Conservation (phyloP, 2,797 vertebrate genomes). For the Enteromius viviparus region DNA sequence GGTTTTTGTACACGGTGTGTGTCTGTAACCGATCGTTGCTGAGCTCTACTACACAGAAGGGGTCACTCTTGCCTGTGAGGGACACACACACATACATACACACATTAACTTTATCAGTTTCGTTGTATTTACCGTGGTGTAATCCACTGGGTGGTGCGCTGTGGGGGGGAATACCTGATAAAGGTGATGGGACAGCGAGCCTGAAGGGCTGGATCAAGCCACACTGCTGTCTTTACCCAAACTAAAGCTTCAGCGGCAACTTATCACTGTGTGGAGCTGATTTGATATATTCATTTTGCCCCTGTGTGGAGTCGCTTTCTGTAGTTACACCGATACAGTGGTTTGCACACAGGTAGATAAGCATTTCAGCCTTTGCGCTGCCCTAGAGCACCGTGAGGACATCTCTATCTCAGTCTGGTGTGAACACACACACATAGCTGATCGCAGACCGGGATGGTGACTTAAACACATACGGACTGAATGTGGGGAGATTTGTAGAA, state of each 20-base stretch:
- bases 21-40: slow-evolving; percentile 96
- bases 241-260: slow-evolving; percentile 47
- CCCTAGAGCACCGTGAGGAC: slow-evolving; percentile 50
- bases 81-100: slow-evolving; percentile 47
- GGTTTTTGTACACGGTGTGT: slow-evolving; percentile 97
- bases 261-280: slow-evolving; percentile 66
- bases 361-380: slow-evolving; percentile 61
- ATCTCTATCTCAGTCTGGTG: slow-evolving; percentile 25
- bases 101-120: slow-evolving; percentile 59
- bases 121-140: slow-evolving; percentile 49
- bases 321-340: slow-evolving; percentile 45
- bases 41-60: slow-evolving; percentile 96
- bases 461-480: slow-evolving; percentile 4
- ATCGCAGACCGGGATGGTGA: not conserved
- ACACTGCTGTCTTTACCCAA: slow-evolving; percentile 37
- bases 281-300: slow-evolving; percentile 64
- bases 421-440: slow-evolving; percentile 15
- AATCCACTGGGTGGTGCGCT: slow-evolving; percentile 53
- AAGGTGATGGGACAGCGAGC: slow-evolving; percentile 46
- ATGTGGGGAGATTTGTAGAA: slow-evolving; percentile 7
- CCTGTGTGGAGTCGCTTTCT: slow-evolving; percentile 28
- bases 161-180: slow-evolving; percentile 52
- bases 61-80: slow-evolving; percentile 92
- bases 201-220: slow-evolving; percentile 56
- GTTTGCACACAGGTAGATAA: slow-evolving; percentile 68